Percentiles rank a stretch among this genome's conserved stretches.
These are phyloP conservation scores for Patella caerulea DNA, from an alignment of 2,888 invertebrate genomes.

Conservation along the genomic window DNA sequence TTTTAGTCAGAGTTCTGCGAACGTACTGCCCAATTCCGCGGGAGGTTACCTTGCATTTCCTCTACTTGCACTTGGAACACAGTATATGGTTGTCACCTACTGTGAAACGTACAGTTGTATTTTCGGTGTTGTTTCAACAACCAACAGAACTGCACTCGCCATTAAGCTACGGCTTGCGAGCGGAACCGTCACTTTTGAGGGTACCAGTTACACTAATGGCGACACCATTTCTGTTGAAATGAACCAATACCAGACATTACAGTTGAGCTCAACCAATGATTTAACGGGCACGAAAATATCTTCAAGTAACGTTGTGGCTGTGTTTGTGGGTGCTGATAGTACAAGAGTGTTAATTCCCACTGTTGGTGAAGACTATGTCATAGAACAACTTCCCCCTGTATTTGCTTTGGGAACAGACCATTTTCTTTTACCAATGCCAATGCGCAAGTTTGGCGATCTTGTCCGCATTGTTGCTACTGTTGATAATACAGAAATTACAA, in stretches of 20 bases:
- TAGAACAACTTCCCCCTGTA: conserved; percentile 8
- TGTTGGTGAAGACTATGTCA: neutral
- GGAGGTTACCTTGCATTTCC: conserved; percentile 16
- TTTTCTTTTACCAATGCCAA: conserved; percentile 13
- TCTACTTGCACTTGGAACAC: neutral
- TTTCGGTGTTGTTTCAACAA: neutral
- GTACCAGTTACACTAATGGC: neutral
- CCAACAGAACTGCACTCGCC: neutral
- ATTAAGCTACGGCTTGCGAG: neutral
- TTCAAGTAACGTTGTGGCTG: conserved; percentile 1
- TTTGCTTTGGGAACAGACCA: conserved; percentile 1
- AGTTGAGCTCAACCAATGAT: neutral
- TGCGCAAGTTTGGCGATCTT: neutral
- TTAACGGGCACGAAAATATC: conserved; percentile 2
- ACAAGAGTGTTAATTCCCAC: neutral
- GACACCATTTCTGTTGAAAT: neutral
- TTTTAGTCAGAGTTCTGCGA: neutral
- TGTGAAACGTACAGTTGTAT: conserved; percentile 1
- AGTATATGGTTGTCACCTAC: conserved; percentile 12
- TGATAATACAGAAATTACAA: neutral
- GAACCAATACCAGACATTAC: conserved; percentile 9
- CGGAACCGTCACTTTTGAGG: neutral
- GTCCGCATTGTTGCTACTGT: neutral
- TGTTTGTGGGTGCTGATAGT: conserved; percentile 11
- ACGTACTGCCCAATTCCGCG: neutral